Evolutionary conservation across 2,888 invertebrate species (phyloP), one percentile per base, ranked within the genome.

Genomic region (Rhimphoctona megacephalus): DNA sequence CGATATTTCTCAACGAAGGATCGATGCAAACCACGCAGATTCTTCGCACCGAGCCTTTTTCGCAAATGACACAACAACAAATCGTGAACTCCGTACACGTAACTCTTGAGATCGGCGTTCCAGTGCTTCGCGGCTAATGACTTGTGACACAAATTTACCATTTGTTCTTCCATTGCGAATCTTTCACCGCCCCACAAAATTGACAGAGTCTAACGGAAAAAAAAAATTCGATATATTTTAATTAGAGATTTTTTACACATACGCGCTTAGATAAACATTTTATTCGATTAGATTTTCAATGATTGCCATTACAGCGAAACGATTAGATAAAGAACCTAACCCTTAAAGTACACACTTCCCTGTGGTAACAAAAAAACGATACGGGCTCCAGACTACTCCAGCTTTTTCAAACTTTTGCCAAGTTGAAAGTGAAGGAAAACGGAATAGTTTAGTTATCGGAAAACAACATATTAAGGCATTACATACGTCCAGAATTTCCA

Each of bases 61-160:
- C 95, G 95, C 9, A 97, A 93, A 91, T 96, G 97, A 80, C 95
- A 95, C 92, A 97, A 95, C 17, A 97, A 95, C 0, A 97, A 94
- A 91, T 97, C 96, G 91, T 97, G 97, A 69, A 97, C 95, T 86
- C 97, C 97, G 91, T 97, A 97, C 39, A 96, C 95, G 89, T 96
- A 96, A 85, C 95, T 96, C 69, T 95, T 95, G 76, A 95, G 94
- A 78, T 96, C 95, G 3, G 95, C 93, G 87, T 96, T 96, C 92
- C 96, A 97, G 78, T 95, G 95, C 88, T 96, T 96, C 3, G 96
- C 96, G 1, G 96, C 95, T 0, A 97, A 94, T 0, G 97, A 97
- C 91, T 97, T 97, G 86, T 96, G 95, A 57, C 96, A 95, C 14
- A 97, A 94, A 85, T 96, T 95, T 66, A 95, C 95, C 96, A 97